Evolutionary conservation across 2,797 vertebrate genomes (phyloP), one percentile per base, ranked within the genome.

Genomic region (Oreonectes daqikongensis): DNA sequence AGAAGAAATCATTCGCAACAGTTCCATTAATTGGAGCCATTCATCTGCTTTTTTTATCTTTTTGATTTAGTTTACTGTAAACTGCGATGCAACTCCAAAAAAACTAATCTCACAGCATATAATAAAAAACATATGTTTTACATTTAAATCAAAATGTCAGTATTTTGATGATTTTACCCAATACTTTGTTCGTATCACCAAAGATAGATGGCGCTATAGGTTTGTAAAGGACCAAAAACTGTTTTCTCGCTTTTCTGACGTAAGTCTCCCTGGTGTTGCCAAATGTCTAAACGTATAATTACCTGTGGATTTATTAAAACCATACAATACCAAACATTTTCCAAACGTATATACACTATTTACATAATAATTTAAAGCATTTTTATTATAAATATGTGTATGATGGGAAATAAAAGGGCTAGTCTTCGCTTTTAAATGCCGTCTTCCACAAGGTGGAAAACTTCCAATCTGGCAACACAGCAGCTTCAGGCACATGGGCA

Each of bases 141-240:
- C 9, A 20, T 52, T 20, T 22, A 9, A n/a, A n/a, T n/a, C 8
- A 8, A 35, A 35, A 35, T n/a, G n/a, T 35, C 32, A 8, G 32
- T 35, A 35, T 35, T 35, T 35, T 35, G 32, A 7, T 35, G 6
- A 35, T 35, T 35, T 35, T 35, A 8, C 32, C 7, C 32, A 8
- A 35, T 10, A 35, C 10, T 35, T 35, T 55, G n/a, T n/a, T 35
- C 14, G 38, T 24, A 48, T 6, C 50, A 35, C 17, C 14, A 8
- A 15, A 8, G 24, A 46, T 35, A 67, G 50, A 26, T 46, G 73
- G 63, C 64, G 64, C 52, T 75, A 15, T 59, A 9, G 1, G 8
- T 10, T 17, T 57, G 12, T 40, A n/a, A 63, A 2, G 1, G 26
- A 48, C 40, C 40, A 44, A 60, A 50, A 28, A 9, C 15, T 0